These are phyloP conservation scores for Herpailurus yagouaroundi DNA, from an alignment of 2,113 vertebrate species.

Conservation along the genomic window DNA sequence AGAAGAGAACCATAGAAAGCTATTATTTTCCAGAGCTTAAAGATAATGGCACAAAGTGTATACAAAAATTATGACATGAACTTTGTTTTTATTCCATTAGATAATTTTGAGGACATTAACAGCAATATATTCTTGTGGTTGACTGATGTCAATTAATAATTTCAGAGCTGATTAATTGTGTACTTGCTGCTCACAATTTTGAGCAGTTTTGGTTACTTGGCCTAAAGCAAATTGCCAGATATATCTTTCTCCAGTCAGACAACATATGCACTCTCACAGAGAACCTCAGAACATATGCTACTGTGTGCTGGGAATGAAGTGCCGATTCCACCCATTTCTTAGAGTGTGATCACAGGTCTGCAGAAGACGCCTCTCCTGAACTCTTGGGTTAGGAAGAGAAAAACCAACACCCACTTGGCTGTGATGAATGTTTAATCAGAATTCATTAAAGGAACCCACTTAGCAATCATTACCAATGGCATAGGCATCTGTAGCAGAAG, in stretches of 20 bases:
- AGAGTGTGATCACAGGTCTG: background rate
- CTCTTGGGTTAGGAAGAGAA: background rate
- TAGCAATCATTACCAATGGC: background rate
- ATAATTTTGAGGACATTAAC: background rate
- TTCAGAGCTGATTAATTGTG: background rate
- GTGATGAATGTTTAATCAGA: background rate
- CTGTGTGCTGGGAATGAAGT: background rate
- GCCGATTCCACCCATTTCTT: background rate
- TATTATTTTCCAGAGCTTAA: background rate
- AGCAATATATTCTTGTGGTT: background rate
- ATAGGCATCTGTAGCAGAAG: background rate
- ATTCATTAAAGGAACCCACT: background rate
- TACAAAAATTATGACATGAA: background rate
- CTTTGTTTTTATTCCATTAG: background rate
- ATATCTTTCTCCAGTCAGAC: constrained; percentile 14
- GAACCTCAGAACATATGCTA: background rate
- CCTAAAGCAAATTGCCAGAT: background rate
- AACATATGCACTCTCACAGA: background rate
- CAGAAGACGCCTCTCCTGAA: background rate
- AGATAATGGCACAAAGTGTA: background rate
- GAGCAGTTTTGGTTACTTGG: constrained; percentile 13
- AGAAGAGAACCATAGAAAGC: background rate
- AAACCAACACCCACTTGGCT: background rate
- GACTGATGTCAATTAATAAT: background rate
- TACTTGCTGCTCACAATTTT: background rate